A percentile compares a stretch with the other conserved stretches of the same genome.
These are phyloP conservation scores for Phrixothrix hirtus DNA, from an alignment of 2,888 invertebrate genomes.

Conservation along the genomic window DNA sequence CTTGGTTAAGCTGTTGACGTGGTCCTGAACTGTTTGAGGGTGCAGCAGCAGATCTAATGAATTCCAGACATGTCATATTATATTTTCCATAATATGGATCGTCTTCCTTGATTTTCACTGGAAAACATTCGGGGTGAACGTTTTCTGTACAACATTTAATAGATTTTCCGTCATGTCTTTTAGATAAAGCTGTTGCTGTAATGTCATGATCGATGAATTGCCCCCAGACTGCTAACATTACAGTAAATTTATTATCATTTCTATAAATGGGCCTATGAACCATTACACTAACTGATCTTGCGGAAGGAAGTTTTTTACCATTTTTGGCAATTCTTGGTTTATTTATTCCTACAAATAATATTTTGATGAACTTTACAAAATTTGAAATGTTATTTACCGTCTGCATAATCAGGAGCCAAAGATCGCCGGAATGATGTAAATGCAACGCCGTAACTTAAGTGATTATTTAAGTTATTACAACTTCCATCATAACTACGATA, in stretches of 20 bases:
- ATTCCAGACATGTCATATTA: conserved; percentile 80
- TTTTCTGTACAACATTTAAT: conserved; percentile 69
- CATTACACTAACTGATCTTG: conserved; percentile 72
- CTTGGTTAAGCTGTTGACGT: conserved; percentile 84
- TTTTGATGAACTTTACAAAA: too few species aligned
- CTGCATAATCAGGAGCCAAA: conserved; percentile 75
- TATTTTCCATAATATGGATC: conserved; percentile 72
- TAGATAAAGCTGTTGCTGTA: conserved; percentile 79
- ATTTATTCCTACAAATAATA: conserved; percentile 60
- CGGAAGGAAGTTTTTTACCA: conserved; percentile 68
- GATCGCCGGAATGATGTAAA: conserved; percentile 74
- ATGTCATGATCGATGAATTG: conserved; percentile 89
- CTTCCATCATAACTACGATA: conserved; percentile 74
- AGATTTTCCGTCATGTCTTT: conserved; percentile 70
- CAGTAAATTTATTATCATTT: conserved; percentile 75
- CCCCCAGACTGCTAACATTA: conserved; percentile 86
- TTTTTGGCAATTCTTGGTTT: conserved; percentile 63
- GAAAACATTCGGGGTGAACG: conserved; percentile 79
- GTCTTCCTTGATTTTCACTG: conserved; percentile 66
- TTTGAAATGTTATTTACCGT: conserved; percentile 60
- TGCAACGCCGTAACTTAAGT: conserved; percentile 70
- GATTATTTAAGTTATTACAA: conserved; percentile 73
- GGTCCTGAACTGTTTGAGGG: conserved; percentile 77
- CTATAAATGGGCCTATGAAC: conserved; percentile 75
- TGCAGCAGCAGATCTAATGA: conserved; percentile 80